Conservation (phyloP, 2,888 invertebrate species). For the Antitype chi region DNA sequence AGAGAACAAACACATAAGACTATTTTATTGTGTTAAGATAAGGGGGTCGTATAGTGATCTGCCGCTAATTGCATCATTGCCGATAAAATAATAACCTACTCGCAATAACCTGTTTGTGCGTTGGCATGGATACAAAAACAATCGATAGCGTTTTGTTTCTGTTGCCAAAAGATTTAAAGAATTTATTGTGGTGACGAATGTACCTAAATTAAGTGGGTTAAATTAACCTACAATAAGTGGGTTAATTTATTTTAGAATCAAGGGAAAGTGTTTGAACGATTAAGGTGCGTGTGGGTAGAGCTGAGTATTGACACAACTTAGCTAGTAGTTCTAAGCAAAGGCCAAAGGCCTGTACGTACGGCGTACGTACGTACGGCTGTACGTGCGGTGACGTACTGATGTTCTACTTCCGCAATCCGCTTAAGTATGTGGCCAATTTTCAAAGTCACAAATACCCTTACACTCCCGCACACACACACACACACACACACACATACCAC, state of each 20-base stretch:
- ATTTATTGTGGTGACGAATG: conserved; percentile 35
- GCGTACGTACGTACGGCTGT: no score
- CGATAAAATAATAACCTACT: conserved; percentile 59
- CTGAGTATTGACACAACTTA: background rate
- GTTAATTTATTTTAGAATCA: conserved; percentile 32
- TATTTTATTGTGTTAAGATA: conserved; percentile 65
- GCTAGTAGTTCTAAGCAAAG: background rate
- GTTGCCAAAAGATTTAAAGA: conserved; percentile 49
- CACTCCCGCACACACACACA: no score
- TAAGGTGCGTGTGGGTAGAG: background rate
- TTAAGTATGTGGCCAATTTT: background rate
- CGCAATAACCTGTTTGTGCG: conserved; percentile 52
- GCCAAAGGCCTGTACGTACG: background rate
- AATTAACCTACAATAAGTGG: background rate
- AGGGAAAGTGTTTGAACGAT: conserved; percentile 3
- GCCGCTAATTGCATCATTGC: conserved; percentile 68
- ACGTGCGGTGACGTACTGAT: no score
- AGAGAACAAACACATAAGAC: conserved; percentile 51
- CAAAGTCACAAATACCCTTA: no score
- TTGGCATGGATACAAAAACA: conserved; percentile 68
- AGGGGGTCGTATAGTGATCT: conserved; percentile 63
- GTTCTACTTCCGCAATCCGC: background rate
- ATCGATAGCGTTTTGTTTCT: conserved; percentile 59
- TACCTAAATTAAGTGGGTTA: conserved; percentile 12
- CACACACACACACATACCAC: no score